Percentiles rank a stretch among this genome's conserved stretches.
These are phyloP conservation scores for Belgica antarctica DNA, from an alignment of 2,888 invertebrate genomes.

Conservation along the genomic window DNA sequence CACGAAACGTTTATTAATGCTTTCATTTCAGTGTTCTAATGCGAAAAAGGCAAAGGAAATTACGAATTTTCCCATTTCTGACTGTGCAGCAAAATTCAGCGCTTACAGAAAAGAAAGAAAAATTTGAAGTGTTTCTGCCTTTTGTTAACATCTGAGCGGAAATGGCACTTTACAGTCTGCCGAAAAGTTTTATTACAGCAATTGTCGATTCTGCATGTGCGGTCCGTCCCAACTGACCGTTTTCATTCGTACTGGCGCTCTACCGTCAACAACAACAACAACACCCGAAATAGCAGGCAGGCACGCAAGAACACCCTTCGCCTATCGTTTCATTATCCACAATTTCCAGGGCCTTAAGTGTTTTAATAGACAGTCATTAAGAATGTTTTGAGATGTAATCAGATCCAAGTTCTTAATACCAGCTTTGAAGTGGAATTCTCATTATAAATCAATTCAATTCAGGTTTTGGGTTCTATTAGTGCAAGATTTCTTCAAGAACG, in stretches of 20 bases:
- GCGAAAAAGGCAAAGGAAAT: too few species aligned
- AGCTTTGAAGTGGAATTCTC: constrained; percentile 14
- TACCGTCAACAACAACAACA: background rate
- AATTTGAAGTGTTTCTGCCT: background rate
- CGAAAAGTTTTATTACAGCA: constrained; percentile 22
- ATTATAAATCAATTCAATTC: constrained; percentile 24
- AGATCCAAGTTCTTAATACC: constrained; percentile 5
- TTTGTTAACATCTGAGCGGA: background rate
- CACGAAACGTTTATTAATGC: background rate
- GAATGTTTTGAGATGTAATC: background rate
- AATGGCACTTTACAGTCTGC: constrained; percentile 12
- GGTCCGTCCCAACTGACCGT: background rate
- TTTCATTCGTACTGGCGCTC: too few species aligned
- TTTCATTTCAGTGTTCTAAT: background rate
- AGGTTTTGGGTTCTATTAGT: constrained; percentile 8
- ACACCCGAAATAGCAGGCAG: background rate
- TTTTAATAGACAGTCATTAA: constrained; percentile 12
- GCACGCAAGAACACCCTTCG: background rate
- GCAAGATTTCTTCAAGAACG: constrained; percentile 10
- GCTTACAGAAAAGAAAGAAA: too few species aligned
- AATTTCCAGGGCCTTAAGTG: background rate
- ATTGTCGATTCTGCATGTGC: constrained; percentile 1
- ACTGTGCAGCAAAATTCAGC: too few species aligned
- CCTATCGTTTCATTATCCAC: background rate
- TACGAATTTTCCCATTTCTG: background rate